Conservation (phyloP, 2,113 vertebrate genomes). For the Ameiurus melas region DNA sequence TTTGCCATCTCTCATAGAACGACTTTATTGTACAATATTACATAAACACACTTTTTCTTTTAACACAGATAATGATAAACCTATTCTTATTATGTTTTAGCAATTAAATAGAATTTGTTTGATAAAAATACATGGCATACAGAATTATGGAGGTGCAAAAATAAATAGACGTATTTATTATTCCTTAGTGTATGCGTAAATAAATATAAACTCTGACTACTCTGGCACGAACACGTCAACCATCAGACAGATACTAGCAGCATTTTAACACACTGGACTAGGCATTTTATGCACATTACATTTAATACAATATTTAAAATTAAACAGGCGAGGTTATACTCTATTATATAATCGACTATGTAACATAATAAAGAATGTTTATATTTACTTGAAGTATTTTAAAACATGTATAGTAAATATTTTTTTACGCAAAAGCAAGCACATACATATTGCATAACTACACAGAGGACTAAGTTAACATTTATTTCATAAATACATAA, state of each 20-base stretch:
- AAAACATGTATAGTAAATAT: neutral
- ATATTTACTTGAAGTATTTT: neutral
- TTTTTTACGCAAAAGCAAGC: neutral
- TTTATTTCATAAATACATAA: neutral
- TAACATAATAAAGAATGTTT: too few species aligned
- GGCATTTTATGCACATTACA: neutral
- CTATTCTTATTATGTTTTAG: neutral
- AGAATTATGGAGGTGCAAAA: neutral
- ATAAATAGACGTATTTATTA: neutral
- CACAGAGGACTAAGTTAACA: neutral
- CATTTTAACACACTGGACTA: neutral
- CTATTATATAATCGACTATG: neutral
- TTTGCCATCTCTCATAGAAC: neutral
- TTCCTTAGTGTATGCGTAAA: neutral
- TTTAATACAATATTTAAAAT: neutral
- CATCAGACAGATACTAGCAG: neutral
- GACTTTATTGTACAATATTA: neutral
- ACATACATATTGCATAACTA: neutral
- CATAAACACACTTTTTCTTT: neutral
- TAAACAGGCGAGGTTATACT: neutral
- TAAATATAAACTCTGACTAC: neutral
- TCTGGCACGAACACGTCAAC: neutral
- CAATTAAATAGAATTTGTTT: slow-evolving; percentile 6
- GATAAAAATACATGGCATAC: neutral
- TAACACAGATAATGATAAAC: neutral